Base-by-base conservation (phyloP, 2,113 vertebrate species). In the Perca schrenkii region DNA sequence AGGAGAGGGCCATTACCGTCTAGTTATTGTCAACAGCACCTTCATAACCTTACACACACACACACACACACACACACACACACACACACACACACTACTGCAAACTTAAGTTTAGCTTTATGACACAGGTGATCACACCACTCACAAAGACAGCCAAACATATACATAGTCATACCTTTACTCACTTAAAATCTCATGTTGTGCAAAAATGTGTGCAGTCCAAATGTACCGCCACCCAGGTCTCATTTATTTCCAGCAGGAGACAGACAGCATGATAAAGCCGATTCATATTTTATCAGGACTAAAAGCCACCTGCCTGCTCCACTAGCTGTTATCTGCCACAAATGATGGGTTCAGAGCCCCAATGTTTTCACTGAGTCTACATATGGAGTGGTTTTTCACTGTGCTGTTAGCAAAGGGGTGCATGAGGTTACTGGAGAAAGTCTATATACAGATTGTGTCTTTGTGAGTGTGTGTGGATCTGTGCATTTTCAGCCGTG, bases 261-360 rank as follows among this genome's bases (percentile, higher is more conserved):
- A 84, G 82, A 90, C 77, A 89, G 86, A 82, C 80, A 82, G 69
- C 76, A 56, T 88, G 82, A 86, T 87, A 89, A 91, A 91, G 49
- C 77, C 56, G 88, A 90, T 92, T 89, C 91, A 93, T 94, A 92
- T 93, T 93, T 86, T 86, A 93, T 90, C 67, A 89, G 89, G 79
- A 82, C 85, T 93, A 93, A 93, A 91, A 89, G 86, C 88, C 86
- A 93, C 91, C 90, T 93, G 92, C 85, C 85, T 88, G 65, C 65
- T 67, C 88, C 66, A 78, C 81, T 72, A 36, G 79, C 89, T 89
- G 87, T 87, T 92, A 89, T 88, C 91, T 88, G 83, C 70, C 79
- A 82, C 82, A 92, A 88, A 87, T 88, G 77, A 90, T 83, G 56
- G 82, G 75, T 80, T 83, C 74, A 62, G 63, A 85, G 54, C 34